These are phyloP conservation scores for Agonopterix alstromeriana DNA, from an alignment of 2,888 invertebrate genomes.

Conservation along the genomic window DNA sequence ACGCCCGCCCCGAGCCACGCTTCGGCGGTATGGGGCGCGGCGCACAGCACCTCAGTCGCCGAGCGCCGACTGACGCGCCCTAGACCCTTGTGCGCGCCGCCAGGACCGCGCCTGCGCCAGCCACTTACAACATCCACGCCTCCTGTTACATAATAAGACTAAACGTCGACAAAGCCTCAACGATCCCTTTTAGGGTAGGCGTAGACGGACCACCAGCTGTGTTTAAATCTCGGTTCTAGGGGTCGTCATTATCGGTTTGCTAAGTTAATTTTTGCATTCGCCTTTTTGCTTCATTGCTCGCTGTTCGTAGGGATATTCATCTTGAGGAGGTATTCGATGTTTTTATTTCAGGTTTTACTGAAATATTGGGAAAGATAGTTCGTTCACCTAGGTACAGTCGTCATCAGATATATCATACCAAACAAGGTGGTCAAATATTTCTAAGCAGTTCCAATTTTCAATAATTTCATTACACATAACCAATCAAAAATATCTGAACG, in stretches of 20 bases:
- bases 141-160: slow-evolving; percentile 59
- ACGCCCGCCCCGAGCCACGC: slow-evolving; percentile 73
- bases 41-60: slow-evolving; percentile 70
- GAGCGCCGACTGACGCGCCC: slow-evolving; percentile 71
- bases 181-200: slow-evolving; percentile 7
- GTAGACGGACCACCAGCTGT: slow-evolving; percentile 5
- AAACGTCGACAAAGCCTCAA: slow-evolving; percentile 40
- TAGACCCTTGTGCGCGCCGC: slow-evolving; percentile 34
- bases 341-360: too few species aligned
- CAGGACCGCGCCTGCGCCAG: slow-evolving; percentile 53
- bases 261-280: background rate
- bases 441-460: too few species aligned
- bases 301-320: background rate
- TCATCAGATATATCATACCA: too few species aligned
- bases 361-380: too few species aligned
- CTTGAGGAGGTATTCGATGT: too few species aligned
- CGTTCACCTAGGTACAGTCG: too few species aligned
- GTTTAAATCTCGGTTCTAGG: background rate
- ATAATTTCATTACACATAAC: too few species aligned
- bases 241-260: background rate
- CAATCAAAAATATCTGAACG: too few species aligned
- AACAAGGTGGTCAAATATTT: too few species aligned
- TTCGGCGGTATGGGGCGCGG: slow-evolving; percentile 71
- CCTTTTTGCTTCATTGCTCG: background rate
- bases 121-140: slow-evolving; percentile 40